Base-by-base conservation (phyloP, 1,140 invertebrate genomes). In the Neomicropteryx cornuta region DNA sequence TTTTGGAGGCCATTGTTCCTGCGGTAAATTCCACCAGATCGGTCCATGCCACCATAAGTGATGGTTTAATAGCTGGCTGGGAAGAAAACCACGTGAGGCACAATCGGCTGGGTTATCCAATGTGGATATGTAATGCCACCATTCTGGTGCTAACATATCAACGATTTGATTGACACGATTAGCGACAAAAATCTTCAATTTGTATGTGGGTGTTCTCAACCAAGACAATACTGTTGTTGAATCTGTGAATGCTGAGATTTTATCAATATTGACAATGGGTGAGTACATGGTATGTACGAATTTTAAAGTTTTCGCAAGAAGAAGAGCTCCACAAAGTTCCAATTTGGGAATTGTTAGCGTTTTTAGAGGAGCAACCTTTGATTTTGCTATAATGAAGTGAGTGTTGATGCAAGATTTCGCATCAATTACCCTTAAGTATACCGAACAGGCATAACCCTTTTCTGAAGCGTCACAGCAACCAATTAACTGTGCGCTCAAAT, bases 91-190 rank as follows among this genome's bases (percentile, higher is more conserved):
- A n/a, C n/a, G n/a, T n/a, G n/a, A n/a, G n/a, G n/a, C n/a, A n/a
- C n/a, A n/a, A n/a, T n/a, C n/a, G n/a, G n/a, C n/a, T n/a, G n/a
- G 60, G 56, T 71, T 70, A 3, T 54, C 30, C 10, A 36, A 14
- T 2, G 53, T 46, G 5, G 32, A 24, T 1, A 68, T 46, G 43
- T 70, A 56, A 23, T 22, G 14, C 68, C 64, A 71, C 8, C 53
- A 5, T 31, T 8, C 31, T 31, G 23, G 28, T 23, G 5, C 48
- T 48, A 5, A 46, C 34, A 18, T 43, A 38, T 36, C 53, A 51
- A 35, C n/a, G n/a, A 67, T 64, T 46, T 53, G 39, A 2, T 50
- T 19, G 1, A 64, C 55, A 19, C 61, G 33, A 48, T 68, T 68
- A 2, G 53, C 55, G 5, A 58, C 53, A 39, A 64, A 67, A 0